Evolutionary conservation across 2,888 invertebrate genomes (phyloP).

Genomic region (Iselma pallidipennis): DNA sequence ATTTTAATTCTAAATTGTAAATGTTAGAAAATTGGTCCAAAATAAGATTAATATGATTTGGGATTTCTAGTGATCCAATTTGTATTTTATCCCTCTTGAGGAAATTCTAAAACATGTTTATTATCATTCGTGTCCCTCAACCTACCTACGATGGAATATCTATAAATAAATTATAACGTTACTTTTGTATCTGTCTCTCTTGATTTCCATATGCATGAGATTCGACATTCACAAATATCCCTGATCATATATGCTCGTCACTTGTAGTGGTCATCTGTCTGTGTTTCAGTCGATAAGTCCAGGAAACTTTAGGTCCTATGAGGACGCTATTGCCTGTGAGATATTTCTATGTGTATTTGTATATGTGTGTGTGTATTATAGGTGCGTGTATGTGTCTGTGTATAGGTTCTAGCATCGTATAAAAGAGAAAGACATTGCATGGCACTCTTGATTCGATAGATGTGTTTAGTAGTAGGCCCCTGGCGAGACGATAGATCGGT

Average conservation of each 20-base stretch:
- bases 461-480: slow-evolving; percentile 40
- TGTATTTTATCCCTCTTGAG: slow-evolving; percentile 55
- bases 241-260: slow-evolving; percentile 51
- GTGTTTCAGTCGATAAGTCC: slow-evolving; percentile 39
- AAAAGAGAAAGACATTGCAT: slow-evolving; percentile 36
- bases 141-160: slow-evolving; percentile 33
- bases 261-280: slow-evolving; percentile 48
- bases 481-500: slow-evolving; percentile 49
- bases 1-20: not conserved
- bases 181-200: slow-evolving; percentile 11
- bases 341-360: not conserved
- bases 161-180: not conserved
- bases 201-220: slow-evolving; percentile 55
- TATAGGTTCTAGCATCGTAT: slow-evolving; percentile 34
- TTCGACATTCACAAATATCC: slow-evolving; percentile 51
- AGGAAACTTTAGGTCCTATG: slow-evolving; percentile 30
- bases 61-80: slow-evolving; percentile 45
- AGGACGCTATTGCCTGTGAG: slow-evolving; percentile 23
- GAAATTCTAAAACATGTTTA: slow-evolving; percentile 51
- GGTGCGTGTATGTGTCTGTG: not conserved
- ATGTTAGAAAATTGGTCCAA: no score
- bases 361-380: not conserved
- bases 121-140: slow-evolving; percentile 44
- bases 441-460: slow-evolving; percentile 43
- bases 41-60: not conserved